Evolutionary conservation across 1,140 invertebrate genomes (phyloP).

Genomic region (Drosophila sproati): DNA sequence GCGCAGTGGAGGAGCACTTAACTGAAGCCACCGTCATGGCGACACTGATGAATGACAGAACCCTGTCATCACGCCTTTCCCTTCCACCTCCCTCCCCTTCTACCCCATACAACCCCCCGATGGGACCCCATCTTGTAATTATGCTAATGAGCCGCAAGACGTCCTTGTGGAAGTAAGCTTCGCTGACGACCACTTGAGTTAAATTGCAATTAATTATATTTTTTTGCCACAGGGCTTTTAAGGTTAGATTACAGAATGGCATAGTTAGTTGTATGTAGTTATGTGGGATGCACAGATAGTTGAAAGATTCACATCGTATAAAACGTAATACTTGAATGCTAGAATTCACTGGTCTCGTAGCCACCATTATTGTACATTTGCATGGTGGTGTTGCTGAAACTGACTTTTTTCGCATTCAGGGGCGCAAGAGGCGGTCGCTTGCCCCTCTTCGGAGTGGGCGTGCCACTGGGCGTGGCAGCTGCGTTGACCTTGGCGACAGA

Average conservation of each 20-base stretch:
- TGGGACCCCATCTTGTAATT: slow-evolving; percentile 64
- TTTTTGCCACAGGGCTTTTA: slow-evolving; percentile 58
- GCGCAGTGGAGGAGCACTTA: slow-evolving; percentile 72
- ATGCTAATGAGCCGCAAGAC: slow-evolving; percentile 74
- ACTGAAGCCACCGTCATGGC: slow-evolving; percentile 67
- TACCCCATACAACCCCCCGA: background rate
- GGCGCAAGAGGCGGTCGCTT: slow-evolving; percentile 41
- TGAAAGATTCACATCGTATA: slow-evolving; percentile 41
- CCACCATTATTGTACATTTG: slow-evolving; percentile 62
- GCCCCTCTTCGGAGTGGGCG: slow-evolving; percentile 52
- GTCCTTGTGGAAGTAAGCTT: slow-evolving; percentile 66
- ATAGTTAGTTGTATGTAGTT: slow-evolving; percentile 20
- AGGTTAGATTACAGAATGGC: slow-evolving; percentile 29
- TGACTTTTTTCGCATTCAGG: slow-evolving; percentile 48
- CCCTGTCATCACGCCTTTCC: background rate
- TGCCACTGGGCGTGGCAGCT: slow-evolving; percentile 55
- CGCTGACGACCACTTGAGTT: slow-evolving; percentile 71
- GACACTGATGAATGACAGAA: slow-evolving; percentile 76
- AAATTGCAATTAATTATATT: slow-evolving; percentile 82
- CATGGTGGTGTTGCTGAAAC: slow-evolving; percentile 42
- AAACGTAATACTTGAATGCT: slow-evolving; percentile 38
- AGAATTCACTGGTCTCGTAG: slow-evolving; percentile 57
- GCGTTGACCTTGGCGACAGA: slow-evolving; percentile 68
- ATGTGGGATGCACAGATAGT: slow-evolving; percentile 1
- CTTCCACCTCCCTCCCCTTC: background rate